phyloP scores from a whole-genome alignment of 2,113 vertebrate species.

The Caretta caretta region DNA sequence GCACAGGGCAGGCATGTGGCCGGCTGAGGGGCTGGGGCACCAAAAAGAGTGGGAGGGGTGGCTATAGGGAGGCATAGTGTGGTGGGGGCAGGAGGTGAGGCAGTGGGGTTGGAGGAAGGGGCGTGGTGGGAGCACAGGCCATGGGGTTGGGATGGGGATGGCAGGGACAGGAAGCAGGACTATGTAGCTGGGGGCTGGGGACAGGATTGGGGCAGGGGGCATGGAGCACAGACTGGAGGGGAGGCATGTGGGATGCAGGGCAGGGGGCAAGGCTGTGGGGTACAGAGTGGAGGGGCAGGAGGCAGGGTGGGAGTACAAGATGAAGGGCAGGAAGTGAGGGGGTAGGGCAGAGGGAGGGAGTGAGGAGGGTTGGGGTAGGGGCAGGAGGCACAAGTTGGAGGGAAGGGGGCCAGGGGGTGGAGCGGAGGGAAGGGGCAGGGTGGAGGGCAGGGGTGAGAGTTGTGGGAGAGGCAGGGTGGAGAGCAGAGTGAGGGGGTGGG shows the following conservation, averaged over 20 bases:
- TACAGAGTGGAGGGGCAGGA: background rate
- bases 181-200: background rate
- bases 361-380: background rate
- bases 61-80: slow-evolving; percentile 25
- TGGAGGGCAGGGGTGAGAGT: too few relatives aligned
- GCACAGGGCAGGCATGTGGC: background rate
- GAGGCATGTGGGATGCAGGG: too few relatives aligned
- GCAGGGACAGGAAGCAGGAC: background rate
- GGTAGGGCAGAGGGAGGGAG: background rate
- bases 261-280: background rate
- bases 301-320: background rate
- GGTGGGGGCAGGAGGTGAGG: too few relatives aligned
- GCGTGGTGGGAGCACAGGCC: background rate
- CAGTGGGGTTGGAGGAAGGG: background rate
- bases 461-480: too few relatives aligned
- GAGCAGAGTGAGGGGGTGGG: too few relatives aligned
- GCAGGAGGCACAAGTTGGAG: background rate
- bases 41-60: background rate
- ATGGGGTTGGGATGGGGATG: background rate
- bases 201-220: background rate
- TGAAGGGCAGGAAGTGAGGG: background rate
- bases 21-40: background rate
- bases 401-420: background rate
- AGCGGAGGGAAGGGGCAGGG: too few relatives aligned
- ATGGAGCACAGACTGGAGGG: background rate